Conservation (phyloP, 2,888 invertebrate genomes). For the Hartigia nigra region DNA sequence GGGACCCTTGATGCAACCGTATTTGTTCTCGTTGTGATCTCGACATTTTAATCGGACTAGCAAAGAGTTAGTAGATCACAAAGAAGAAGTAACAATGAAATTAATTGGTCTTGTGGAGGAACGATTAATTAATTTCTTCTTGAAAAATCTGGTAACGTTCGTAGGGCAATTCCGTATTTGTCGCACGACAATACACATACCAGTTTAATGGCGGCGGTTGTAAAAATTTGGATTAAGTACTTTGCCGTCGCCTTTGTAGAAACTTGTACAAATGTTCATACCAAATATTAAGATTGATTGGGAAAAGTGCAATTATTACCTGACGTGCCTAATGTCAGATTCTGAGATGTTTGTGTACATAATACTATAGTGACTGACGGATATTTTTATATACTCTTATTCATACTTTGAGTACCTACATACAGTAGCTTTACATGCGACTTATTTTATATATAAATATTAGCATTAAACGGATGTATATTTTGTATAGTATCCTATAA, state of each 20-base stretch:
- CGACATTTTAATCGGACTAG: background rate
- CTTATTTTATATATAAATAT: background rate
- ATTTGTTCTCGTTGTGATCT: conserved; percentile 17
- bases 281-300: background rate
- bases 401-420: background rate
- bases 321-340: background rate
- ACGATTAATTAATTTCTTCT: background rate
- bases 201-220: background rate
- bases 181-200: background rate
- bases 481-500: background rate
- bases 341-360: background rate
- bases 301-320: background rate
- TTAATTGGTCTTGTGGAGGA: background rate
- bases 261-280: background rate
- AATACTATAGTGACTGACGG: background rate
- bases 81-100: background rate
- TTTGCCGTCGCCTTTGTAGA: background rate
- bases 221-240: background rate
- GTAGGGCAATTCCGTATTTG: background rate
- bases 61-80: background rate
- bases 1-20: conserved; percentile 32
- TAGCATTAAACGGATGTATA: background rate
- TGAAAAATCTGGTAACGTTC: background rate
- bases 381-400: background rate
- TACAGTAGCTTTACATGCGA: background rate